phyloP scores from a whole-genome alignment of 92 coral and sea anemone species.

The Epizoanthus ramosus region DNA sequence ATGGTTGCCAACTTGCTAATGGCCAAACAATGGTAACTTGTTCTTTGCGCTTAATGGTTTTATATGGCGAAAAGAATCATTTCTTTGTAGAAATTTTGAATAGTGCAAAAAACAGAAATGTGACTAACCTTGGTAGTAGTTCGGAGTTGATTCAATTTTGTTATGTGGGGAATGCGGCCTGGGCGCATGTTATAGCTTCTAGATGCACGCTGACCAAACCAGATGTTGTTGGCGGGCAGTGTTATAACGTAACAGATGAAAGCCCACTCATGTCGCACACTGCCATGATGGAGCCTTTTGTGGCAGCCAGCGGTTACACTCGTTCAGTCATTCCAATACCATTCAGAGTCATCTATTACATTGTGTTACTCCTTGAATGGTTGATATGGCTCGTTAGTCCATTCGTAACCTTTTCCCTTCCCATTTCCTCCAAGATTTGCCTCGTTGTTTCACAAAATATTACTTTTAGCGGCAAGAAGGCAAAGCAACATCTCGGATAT shows the following conservation, averaged over 20 bases:
- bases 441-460: constrained; percentile 9
- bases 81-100: neutral
- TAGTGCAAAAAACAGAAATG: neutral
- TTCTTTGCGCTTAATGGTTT: constrained; percentile 26
- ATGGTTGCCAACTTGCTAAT: constrained; percentile 35
- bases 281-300: constrained; percentile 21
- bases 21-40: constrained; percentile 17
- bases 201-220: constrained; percentile 14
- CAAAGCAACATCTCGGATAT: constrained; percentile 32
- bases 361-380: constrained; percentile 37
- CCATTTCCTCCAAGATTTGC: neutral
- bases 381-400: constrained; percentile 25
- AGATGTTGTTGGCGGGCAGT: constrained; percentile 26
- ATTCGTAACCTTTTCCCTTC: constrained; percentile 5
- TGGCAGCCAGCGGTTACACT: constrained; percentile 38
- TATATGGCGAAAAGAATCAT: constrained; percentile 41
- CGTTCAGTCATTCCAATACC: constrained; percentile 17
- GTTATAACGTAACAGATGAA: constrained; percentile 35
- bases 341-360: neutral
- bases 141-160: constrained; percentile 4
- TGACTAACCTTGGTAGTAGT: constrained; percentile 14
- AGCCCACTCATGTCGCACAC: constrained; percentile 14
- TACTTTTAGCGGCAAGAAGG: constrained; percentile 28
- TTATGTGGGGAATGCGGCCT: constrained; percentile 42
- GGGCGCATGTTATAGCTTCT: constrained; percentile 45